Base-by-base conservation (phyloP, 2,888 invertebrate species). In the Campoletis raptor region DNA sequence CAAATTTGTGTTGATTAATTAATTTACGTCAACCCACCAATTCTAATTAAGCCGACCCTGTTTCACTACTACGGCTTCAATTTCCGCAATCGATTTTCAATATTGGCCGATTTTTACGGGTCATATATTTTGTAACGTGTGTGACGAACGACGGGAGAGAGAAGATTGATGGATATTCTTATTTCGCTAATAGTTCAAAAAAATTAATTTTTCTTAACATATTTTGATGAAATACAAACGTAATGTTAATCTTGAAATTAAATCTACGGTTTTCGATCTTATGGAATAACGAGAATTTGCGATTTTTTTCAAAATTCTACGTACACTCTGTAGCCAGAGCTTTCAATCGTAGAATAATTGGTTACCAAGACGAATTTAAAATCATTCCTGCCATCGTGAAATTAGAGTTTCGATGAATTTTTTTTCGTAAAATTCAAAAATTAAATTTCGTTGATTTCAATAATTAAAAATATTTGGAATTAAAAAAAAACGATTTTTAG, bases 61-160 rank as follows among this genome's bases (percentile, higher is more conserved):
- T 81, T 40, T 54, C 81, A 61, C 81, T 57, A 15, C 9, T 66
- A 74, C 74, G 52, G 40, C n/a, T 54, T 21, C 54, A 67, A 74
- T 67, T 24, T 54, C 67, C 74, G 52, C 42, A 57, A 81, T 81
- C 74, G 54, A 81, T 67, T 81, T 54, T 54, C 74, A 45, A 81
- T 81, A 67, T 74, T 76, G 42, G 42, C 67, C 54, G 57, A 61
- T 61, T 61, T 61, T 61, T 15, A 61, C 48, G 37, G 54, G 21
- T 54, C 37, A 45, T 45, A 30, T 30, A 40, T 70, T 42, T 66
- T 66, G 66, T 66, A 40, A 37, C 40, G 67, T 67, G 40, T 67
- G 40, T 21, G 40, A 40, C 40, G 40, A 67, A 67, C 40, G 67
- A 67, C 21, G n/a, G n/a, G n/a, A 40, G n/a, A 66, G 36, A 37